These are phyloP conservation scores for Laticauda colubrina DNA, from an alignment of 2,113 vertebrate genomes.

Conservation along the genomic window DNA sequence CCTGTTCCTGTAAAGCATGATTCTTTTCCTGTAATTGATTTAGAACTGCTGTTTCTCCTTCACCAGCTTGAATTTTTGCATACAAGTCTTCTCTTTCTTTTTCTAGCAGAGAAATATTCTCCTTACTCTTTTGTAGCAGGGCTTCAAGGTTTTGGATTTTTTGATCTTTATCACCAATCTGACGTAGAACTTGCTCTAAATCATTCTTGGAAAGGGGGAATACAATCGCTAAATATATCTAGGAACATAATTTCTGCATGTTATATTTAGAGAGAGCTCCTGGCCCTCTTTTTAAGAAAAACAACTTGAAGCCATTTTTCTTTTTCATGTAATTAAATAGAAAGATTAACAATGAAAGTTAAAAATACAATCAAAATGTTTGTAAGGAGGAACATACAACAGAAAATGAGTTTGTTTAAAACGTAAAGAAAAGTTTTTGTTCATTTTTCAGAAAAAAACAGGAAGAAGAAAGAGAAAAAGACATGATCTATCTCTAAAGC, in stretches of 20 bases:
- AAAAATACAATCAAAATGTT: background rate
- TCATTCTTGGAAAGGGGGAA: constrained; percentile 81
- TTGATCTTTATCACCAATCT: constrained; percentile 98
- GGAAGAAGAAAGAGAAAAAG: background rate
- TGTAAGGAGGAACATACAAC: background rate
- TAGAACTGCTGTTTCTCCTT: constrained; percentile 93
- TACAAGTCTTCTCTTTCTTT: constrained; percentile 92
- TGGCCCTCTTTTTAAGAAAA: background rate
- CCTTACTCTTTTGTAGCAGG: constrained; percentile 94
- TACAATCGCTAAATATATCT: constrained; percentile 53
- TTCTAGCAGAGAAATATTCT: constrained; percentile 89
- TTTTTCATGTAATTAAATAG: background rate
- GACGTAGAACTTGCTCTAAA: constrained; percentile 94
- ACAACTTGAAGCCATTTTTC: background rate
- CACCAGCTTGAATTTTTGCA: constrained; percentile 96
- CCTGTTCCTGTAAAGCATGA: constrained; percentile 89
- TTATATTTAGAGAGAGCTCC: background rate
- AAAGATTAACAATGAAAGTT: background rate
- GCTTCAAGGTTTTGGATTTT: constrained; percentile 99
- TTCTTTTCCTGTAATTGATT: constrained; percentile 97
- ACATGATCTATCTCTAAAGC: background rate
- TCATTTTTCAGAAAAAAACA: background rate
- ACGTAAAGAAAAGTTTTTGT: background rate
- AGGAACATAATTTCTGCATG: background rate
- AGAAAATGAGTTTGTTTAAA: background rate